A percentile compares a stretch with the other conserved stretches of the same genome.
Evolutionary conservation across 1,140 invertebrate species (phyloP).

Genomic region (Octopus bimaculoides): DNA sequence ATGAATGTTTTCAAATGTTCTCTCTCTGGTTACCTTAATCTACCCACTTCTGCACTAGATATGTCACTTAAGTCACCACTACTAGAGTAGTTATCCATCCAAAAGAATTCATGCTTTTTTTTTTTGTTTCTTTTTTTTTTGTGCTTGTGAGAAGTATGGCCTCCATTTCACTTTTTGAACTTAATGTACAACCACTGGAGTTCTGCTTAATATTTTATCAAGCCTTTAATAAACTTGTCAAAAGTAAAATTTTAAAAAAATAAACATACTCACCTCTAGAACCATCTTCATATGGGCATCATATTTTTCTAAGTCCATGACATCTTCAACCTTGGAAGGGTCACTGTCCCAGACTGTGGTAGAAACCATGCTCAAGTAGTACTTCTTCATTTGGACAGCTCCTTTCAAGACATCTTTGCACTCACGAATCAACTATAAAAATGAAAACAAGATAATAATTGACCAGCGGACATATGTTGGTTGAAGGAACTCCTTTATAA

Average conservation of each 20-base stretch:
- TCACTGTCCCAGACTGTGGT: conserved; percentile 66
- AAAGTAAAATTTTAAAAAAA: conserved; percentile 35
- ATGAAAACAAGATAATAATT: not conserved
- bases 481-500: not conserved
- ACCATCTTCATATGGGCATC: conserved; percentile 75
- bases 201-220: no score
- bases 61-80: no score
- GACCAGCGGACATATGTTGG: not conserved
- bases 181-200: no score
- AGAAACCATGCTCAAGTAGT: conserved; percentile 67
- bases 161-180: no score
- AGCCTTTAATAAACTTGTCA: no score
- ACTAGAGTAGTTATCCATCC: no score
- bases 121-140: no score
- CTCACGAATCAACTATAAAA: conserved; percentile 75
- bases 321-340: conserved; percentile 56
- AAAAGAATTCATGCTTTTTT: no score
- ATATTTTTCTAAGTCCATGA: conserved; percentile 69
- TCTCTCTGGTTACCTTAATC: no score
- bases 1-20: no score
- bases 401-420: conserved; percentile 80
- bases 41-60: no score
- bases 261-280: conserved; percentile 48
- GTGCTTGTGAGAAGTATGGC: no score
- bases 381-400: conserved; percentile 73